phyloP scores from a whole-genome alignment of 2,113 vertebrate species.

The Pitta sordida region DNA sequence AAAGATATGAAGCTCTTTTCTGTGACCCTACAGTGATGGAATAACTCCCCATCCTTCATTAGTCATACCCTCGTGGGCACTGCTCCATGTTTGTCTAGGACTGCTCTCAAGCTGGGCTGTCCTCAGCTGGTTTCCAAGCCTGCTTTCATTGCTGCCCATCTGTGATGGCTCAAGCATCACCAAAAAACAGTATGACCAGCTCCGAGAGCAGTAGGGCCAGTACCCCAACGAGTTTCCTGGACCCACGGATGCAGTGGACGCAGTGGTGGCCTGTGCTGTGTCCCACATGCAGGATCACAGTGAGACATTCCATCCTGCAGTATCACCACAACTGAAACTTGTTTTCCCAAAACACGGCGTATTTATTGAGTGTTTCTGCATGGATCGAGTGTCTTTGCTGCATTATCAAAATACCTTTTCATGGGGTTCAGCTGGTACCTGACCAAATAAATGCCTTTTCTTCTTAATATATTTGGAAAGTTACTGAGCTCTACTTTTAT shows the following conservation, averaged over 20 bases:
- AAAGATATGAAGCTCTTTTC: conserved; percentile 15
- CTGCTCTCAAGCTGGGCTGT: neutral
- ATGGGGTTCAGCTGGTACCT: neutral
- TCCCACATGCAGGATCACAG: accelerated
- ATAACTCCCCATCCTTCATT: neutral
- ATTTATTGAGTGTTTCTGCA: neutral
- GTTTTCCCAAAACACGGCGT: neutral
- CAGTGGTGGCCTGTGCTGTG: accelerated
- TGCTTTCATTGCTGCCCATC: neutral
- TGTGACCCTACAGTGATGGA: conserved; percentile 6
- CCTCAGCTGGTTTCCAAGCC: neutral
- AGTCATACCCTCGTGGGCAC: neutral
- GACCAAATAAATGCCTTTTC: neutral
- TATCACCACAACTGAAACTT: neutral
- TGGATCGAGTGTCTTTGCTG: neutral
- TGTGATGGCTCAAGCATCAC: accelerated
- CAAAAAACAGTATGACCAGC: accelerated
- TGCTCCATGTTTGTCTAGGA: neutral
- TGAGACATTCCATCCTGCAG: neutral
- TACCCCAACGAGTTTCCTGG: neutral
- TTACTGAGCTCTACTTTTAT: neutral
- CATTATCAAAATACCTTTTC: neutral
- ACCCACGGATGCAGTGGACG: accelerated
- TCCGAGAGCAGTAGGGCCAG: neutral
- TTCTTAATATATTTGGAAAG: neutral